Percentiles rank a stretch among this genome's conserved stretches.
These are phyloP conservation scores for Elephas maximus DNA, from an alignment of 2,113 vertebrate species.

Conservation along the genomic window DNA sequence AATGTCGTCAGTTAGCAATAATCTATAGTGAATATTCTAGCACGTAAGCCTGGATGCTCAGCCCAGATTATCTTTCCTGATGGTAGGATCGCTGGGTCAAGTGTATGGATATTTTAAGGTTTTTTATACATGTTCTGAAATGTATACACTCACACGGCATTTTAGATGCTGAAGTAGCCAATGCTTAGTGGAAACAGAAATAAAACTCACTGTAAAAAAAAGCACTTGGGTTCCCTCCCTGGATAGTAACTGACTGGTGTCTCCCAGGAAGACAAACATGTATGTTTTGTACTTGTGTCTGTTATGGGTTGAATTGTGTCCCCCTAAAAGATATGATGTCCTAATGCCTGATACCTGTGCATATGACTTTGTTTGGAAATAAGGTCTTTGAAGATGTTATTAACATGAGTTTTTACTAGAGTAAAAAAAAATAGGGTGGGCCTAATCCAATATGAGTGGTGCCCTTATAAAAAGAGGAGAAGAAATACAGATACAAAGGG, in stretches of 20 bases:
- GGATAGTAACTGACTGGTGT: not conserved
- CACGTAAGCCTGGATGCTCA: not conserved
- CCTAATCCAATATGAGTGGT: too few species aligned
- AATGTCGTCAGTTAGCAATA: not conserved
- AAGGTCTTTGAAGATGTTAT: not conserved
- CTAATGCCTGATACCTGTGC: not conserved
- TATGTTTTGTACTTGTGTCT: not conserved
- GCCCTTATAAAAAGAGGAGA: too few species aligned
- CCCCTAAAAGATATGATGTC: not conserved
- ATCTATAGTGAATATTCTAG: not conserved
- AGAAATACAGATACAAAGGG: too few species aligned
- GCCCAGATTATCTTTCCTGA: not conserved
- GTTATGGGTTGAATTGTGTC: not conserved
- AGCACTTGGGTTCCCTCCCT: not conserved
- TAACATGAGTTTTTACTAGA: not conserved
- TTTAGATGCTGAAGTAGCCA: conserved; percentile 1
- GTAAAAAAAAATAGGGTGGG: too few species aligned
- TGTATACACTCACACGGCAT: not conserved
- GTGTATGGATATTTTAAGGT: not conserved
- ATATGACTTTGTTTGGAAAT: not conserved
- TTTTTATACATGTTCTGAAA: not conserved
- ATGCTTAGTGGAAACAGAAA: not conserved
- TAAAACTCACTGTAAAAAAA: not conserved
- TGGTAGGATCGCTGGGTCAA: not conserved
- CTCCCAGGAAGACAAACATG: not conserved